Percentiles rank a stretch among this genome's conserved stretches.
These are phyloP conservation scores for Orchestes rusci DNA, from an alignment of 2,888 invertebrate species.

Conservation along the genomic window DNA sequence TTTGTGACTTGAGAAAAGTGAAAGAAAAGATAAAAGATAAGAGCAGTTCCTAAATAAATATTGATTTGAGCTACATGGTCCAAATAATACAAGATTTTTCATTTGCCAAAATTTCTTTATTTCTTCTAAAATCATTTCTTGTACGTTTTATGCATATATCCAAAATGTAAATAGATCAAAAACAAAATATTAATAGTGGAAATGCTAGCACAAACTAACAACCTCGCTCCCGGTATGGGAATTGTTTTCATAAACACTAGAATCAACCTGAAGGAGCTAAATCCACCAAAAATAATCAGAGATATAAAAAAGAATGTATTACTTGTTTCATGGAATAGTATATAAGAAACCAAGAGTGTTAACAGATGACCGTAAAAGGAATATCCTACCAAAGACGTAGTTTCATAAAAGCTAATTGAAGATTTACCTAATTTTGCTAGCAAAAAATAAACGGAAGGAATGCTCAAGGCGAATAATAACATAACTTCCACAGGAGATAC, in stretches of 20 bases:
- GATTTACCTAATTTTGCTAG: constrained; percentile 38
- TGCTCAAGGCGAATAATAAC: constrained; percentile 36
- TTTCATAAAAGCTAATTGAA: constrained; percentile 39
- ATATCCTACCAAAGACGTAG: constrained; percentile 44
- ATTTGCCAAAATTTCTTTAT: too few relatives aligned
- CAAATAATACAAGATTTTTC: too few relatives aligned
- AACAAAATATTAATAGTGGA: constrained; percentile 45
- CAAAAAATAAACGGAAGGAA: constrained; percentile 39
- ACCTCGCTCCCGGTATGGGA: constrained; percentile 43
- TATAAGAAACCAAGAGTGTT: constrained; percentile 41
- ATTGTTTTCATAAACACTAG: constrained; percentile 45
- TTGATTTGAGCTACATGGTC: too few relatives aligned
- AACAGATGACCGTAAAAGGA: constrained; percentile 46
- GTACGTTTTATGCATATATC: constrained; percentile 44
- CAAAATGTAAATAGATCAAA: constrained; percentile 48
- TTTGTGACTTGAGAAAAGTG: too few relatives aligned
- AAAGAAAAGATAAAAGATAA: too few relatives aligned
- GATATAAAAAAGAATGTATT: constrained; percentile 45
- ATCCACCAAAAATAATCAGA: constrained; percentile 44
- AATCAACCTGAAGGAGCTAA: constrained; percentile 44
- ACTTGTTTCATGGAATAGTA: constrained; percentile 42
- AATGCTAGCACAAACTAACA: constrained; percentile 46
- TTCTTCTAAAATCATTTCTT: not conserved
- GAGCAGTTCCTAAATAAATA: too few relatives aligned
- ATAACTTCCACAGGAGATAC: constrained; percentile 39